Evolutionary conservation across 2,888 invertebrate species (phyloP).

Genomic region (Coleophora deauratella): DNA sequence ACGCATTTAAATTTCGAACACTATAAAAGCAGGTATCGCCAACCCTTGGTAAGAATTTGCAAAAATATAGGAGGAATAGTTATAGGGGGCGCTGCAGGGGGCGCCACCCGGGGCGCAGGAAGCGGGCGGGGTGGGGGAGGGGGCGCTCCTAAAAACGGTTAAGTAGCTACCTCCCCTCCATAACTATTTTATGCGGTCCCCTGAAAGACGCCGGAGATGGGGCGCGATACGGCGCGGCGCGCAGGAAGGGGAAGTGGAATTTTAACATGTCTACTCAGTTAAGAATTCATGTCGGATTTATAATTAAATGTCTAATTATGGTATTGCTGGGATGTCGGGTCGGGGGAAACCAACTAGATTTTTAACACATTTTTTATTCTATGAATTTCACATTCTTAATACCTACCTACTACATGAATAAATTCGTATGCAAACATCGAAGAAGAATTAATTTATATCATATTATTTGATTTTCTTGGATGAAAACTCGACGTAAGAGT

Average conservation of each 20-base stretch:
- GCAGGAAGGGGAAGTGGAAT: slow-evolving; percentile 62
- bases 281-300: slow-evolving; percentile 71
- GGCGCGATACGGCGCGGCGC: slow-evolving; percentile 60
- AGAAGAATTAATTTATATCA: too few species aligned
- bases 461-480: too few species aligned
- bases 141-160: slow-evolving; percentile 74
- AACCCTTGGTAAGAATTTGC: slow-evolving; percentile 69
- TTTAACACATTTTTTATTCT: slow-evolving; percentile 13
- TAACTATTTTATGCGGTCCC: slow-evolving; percentile 74
- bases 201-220: slow-evolving; percentile 72
- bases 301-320: slow-evolving; percentile 69
- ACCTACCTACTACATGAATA: too few species aligned
- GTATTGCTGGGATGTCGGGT: slow-evolving; percentile 53
- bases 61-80: slow-evolving; percentile 69
- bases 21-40: slow-evolving; percentile 62
- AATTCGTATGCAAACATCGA: too few species aligned
- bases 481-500: too few species aligned
- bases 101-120: slow-evolving; percentile 46
- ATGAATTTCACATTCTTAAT: too few species aligned
- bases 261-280: slow-evolving; percentile 68
- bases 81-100: slow-evolving; percentile 41
- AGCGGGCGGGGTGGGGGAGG: slow-evolving; percentile 62
- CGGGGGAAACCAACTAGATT: slow-evolving; percentile 43
- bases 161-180: slow-evolving; percentile 70
- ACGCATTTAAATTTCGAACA: slow-evolving; percentile 51